Percentiles rank a stretch among this genome's conserved stretches.
phyloP scores from a whole-genome alignment of 1,140 invertebrate species.

The Drosophila novamexicana region DNA sequence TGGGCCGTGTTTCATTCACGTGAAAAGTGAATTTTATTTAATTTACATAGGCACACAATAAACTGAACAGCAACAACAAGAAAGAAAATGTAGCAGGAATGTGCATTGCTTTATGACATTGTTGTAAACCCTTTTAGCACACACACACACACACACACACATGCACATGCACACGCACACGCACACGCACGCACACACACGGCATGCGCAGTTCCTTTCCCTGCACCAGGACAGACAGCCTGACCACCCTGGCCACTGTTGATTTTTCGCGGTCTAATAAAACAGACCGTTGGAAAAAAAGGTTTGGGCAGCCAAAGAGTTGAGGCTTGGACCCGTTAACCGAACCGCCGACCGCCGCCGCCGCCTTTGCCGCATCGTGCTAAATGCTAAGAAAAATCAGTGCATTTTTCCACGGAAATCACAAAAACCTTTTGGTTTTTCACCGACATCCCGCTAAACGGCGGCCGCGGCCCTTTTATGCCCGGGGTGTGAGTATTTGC shows the following conservation, averaged over 20 bases:
- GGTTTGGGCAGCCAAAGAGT: constrained; percentile 63
- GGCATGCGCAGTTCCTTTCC: constrained; percentile 30
- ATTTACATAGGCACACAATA: constrained; percentile 40
- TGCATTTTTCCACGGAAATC: constrained; percentile 74
- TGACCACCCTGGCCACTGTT: constrained; percentile 78
- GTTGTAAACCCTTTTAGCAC: constrained; percentile 75
- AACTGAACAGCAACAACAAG: not conserved
- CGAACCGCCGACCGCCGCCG: too few relatives aligned
- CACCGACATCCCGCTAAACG: constrained; percentile 21
- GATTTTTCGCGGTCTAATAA: constrained; percentile 82
- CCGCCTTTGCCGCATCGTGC: constrained; percentile 19
- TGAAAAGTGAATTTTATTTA: constrained; percentile 56
- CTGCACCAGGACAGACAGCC: not conserved
- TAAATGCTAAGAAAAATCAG: constrained; percentile 49
- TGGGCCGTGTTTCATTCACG: constrained; percentile 61
- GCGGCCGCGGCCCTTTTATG: constrained; percentile 23
- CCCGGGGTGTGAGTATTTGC: constrained; percentile 50
- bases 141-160: constrained; percentile 23
- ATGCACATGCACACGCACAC: too few relatives aligned
- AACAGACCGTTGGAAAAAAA: constrained; percentile 53
- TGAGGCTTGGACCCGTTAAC: constrained; percentile 36
- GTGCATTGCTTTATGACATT: constrained; percentile 70
- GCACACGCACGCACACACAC: not conserved
- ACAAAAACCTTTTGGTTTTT: constrained; percentile 64
- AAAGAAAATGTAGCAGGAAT: constrained; percentile 25